phyloP scores from a whole-genome alignment of 1,140 invertebrate species.

The Rhagoletis pomonella region DNA sequence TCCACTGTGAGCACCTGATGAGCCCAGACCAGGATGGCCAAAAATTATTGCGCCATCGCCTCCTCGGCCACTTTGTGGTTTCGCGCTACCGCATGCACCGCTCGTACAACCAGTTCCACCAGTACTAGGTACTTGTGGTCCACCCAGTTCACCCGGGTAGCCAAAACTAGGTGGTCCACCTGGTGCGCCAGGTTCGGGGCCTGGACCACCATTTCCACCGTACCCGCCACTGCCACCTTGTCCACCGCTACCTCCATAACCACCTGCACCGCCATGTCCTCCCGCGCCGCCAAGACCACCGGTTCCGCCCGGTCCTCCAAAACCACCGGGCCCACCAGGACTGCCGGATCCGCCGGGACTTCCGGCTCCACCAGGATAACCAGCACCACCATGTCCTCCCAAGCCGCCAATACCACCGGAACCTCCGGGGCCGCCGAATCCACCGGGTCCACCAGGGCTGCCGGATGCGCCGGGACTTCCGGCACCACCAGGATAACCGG shows the following conservation, averaged over 20 bases:
- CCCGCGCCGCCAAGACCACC: neutral
- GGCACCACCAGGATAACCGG: neutral
- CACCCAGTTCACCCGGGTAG: neutral
- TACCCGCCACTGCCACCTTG: slow-evolving; percentile 6
- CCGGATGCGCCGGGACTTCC: neutral
- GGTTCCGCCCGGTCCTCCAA: neutral
- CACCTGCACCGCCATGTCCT: slow-evolving; percentile 16
- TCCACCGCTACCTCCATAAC: slow-evolving; percentile 20
- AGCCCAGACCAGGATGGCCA: slow-evolving; percentile 42
- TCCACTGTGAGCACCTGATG: slow-evolving; percentile 57
- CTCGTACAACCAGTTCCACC: slow-evolving; percentile 36
- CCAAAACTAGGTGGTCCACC: neutral
- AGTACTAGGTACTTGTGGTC: neutral
- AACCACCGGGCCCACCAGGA: neutral
- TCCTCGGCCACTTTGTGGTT: slow-evolving; percentile 7
- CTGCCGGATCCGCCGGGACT: neutral
- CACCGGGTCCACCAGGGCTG: neutral
- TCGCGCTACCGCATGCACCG: neutral
- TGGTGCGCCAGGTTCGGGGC: neutral
- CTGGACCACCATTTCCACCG: slow-evolving; percentile 9
- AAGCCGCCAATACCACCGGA: neutral
- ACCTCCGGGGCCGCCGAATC: neutral
- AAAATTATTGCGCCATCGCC: slow-evolving; percentile 58
- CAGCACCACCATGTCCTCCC: neutral
- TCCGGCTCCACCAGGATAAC: neutral